These are phyloP conservation scores for Eustalomyia histrio DNA, from an alignment of 2,888 invertebrate species.

Conservation along the genomic window DNA sequence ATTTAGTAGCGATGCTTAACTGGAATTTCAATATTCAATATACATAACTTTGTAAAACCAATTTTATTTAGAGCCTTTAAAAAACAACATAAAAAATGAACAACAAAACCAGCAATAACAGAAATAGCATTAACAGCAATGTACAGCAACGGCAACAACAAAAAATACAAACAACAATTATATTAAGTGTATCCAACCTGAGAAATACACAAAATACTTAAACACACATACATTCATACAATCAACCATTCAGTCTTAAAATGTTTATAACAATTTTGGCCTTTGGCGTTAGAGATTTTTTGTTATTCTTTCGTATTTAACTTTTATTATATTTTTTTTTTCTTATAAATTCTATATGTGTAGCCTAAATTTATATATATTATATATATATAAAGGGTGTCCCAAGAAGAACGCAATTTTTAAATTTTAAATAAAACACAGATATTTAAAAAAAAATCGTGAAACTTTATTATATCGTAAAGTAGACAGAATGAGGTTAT, in stretches of 20 bases:
- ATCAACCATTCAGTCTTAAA: background rate
- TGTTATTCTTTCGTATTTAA: slow-evolving; percentile 9
- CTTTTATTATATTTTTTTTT: slow-evolving; percentile 1
- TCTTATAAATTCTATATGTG: slow-evolving; percentile 13
- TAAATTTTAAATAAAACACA: too few species aligned
- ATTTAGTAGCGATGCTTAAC: too few species aligned
- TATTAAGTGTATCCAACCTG: slow-evolving; percentile 33
- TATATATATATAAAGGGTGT: too few species aligned
- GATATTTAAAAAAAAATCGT: too few species aligned
- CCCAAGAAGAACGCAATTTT: too few species aligned
- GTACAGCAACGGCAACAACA: background rate
- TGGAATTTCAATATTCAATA: too few species aligned
- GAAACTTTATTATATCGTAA: too few species aligned
- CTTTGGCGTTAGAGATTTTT: slow-evolving; percentile 34
- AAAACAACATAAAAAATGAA: background rate
- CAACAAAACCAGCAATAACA: background rate
- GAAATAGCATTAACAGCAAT: background rate
- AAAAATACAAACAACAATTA: slow-evolving; percentile 27
- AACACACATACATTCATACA: background rate
- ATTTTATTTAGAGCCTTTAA: too few species aligned
- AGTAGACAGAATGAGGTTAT: too few species aligned
- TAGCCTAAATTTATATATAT: slow-evolving; percentile 37
- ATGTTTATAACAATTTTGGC: slow-evolving; percentile 47
- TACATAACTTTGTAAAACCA: too few species aligned
- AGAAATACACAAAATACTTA: slow-evolving; percentile 19